These are phyloP conservation scores for Neoseiulus cucumeris DNA, from an alignment of 1,140 invertebrate genomes.

Conservation along the genomic window DNA sequence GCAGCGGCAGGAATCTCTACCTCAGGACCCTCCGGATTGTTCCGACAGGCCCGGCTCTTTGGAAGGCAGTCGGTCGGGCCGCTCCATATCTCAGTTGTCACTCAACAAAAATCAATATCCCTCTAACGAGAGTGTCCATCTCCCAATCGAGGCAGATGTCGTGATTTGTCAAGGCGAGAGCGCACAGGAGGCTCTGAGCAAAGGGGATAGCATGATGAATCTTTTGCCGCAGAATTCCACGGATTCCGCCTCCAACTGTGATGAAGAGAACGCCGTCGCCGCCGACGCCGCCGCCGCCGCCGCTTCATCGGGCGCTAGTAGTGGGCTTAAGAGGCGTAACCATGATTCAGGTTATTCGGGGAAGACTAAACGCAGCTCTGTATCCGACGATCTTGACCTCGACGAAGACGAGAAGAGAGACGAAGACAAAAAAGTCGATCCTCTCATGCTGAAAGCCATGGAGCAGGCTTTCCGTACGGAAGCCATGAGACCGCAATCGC, in stretches of 20 bases:
- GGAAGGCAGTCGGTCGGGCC: not conserved
- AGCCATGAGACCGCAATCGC: not conserved
- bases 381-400: not conserved
- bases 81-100: not conserved
- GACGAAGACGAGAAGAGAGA: not conserved
- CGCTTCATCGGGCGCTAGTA: not conserved
- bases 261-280: not conserved
- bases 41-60: not conserved
- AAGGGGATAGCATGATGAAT: not conserved
- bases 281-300: not conserved
- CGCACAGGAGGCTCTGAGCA: not conserved
- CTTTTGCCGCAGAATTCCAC: conserved; percentile 5
- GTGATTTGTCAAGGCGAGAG: conserved; percentile 6
- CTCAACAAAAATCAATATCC: conserved; percentile 5
- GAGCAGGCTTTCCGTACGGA: not conserved
- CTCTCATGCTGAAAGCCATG: conserved; percentile 8
- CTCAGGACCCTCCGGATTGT: not conserved
- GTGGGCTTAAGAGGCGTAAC: not conserved
- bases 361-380: not conserved
- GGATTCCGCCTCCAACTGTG: not conserved
- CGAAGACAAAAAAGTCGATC: not conserved
- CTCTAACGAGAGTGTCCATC: not conserved
- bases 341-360: conserved; percentile 4
- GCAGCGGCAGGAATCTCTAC: not conserved
- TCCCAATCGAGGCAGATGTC: not conserved